phyloP scores from a whole-genome alignment of 2,797 vertebrate genomes.

The Scolopax rusticola region DNA sequence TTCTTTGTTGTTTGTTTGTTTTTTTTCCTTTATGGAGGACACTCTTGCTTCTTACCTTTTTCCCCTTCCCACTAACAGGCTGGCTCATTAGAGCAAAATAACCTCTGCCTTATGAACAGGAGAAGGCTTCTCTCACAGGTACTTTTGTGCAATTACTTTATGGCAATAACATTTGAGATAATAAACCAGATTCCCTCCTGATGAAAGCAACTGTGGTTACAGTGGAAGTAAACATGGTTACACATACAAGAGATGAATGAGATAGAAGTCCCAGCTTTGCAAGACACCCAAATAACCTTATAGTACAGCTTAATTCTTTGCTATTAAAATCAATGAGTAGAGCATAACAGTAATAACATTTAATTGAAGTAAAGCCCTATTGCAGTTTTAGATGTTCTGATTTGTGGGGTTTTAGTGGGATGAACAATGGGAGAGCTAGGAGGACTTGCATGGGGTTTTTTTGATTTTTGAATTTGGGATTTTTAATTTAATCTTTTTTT shows the following conservation, averaged over 20 bases:
- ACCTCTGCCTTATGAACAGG: background rate
- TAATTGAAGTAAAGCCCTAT: background rate
- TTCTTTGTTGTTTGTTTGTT: background rate
- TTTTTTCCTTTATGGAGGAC: background rate
- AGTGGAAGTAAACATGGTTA: background rate
- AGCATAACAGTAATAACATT: background rate
- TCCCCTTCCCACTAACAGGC: background rate
- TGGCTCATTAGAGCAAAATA: background rate
- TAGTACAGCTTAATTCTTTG: background rate
- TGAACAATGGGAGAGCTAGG: background rate
- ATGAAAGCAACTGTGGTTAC: conserved; percentile 20
- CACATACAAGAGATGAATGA: background rate
- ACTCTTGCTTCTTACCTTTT: background rate
- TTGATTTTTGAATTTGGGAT: background rate
- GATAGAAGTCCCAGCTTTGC: background rate
- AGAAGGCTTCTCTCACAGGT: background rate
- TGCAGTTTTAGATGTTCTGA: background rate
- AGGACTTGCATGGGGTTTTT: background rate
- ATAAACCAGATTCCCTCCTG: conserved; percentile 1
- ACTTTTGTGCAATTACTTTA: background rate
- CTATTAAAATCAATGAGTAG: background rate
- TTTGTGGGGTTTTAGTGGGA: background rate
- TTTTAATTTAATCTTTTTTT: background rate
- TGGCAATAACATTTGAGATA: background rate
- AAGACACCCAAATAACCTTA: background rate